These are phyloP conservation scores for Mamestra configurata DNA, from an alignment of 1,140 invertebrate species.

Conservation along the genomic window DNA sequence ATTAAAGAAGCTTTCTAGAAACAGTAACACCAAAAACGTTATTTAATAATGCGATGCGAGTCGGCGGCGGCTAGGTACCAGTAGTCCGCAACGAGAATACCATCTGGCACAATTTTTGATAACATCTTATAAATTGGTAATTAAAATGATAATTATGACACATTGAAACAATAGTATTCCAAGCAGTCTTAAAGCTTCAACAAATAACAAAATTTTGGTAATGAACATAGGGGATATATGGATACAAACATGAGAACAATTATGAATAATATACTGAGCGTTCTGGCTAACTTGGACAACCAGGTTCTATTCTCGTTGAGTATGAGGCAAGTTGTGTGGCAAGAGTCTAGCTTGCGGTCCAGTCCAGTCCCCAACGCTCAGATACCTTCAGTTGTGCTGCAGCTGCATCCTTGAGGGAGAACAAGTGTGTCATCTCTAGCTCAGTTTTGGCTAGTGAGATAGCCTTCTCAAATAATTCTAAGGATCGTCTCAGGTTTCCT, in stretches of 20 bases:
- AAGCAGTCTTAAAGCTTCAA: slow-evolving; percentile 42
- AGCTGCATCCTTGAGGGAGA: slow-evolving; percentile 95
- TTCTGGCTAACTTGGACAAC: slow-evolving; percentile 52
- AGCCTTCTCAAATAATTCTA: slow-evolving; percentile 96
- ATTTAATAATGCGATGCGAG: slow-evolving; percentile 44
- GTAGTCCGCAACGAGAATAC: slow-evolving; percentile 61
- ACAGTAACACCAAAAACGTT: slow-evolving; percentile 15
- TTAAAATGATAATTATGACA: slow-evolving; percentile 47
- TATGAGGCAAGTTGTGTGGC: slow-evolving; percentile 49
- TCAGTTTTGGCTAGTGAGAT: slow-evolving; percentile 94
- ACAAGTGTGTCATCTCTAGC: slow-evolving; percentile 96
- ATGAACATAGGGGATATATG: slow-evolving; percentile 2
- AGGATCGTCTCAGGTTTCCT: slow-evolving; percentile 94
- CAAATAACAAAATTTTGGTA: slow-evolving; percentile 20
- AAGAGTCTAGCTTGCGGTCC: slow-evolving; percentile 82
- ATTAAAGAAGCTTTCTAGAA: slow-evolving; percentile 25
- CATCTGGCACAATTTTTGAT: slow-evolving; percentile 52
- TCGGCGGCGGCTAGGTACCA: slow-evolving; percentile 58
- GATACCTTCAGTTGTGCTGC: slow-evolving; percentile 94
- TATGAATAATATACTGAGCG: slow-evolving; percentile 31
- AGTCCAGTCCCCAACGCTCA: slow-evolving; percentile 91
- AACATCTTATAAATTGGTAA: slow-evolving; percentile 28
- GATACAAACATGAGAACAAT: slow-evolving; percentile 45
- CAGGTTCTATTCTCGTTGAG: slow-evolving; percentile 73
- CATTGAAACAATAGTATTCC: slow-evolving; percentile 26